Base-by-base conservation (phyloP, 2,888 invertebrate species). In the Calephelis perditalis region DNA sequence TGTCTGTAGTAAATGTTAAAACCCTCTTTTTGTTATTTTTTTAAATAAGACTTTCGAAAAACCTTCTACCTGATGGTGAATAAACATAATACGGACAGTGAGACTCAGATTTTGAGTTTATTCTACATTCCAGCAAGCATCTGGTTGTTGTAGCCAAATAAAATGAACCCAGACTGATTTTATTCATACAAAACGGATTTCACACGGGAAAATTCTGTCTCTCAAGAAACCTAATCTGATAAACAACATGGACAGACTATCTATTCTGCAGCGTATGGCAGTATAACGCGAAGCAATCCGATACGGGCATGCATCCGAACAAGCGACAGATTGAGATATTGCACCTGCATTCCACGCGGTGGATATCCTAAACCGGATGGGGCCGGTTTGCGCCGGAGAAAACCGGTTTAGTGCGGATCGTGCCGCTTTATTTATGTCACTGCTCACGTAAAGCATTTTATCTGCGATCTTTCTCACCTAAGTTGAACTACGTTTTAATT, bases 291-390 rank as follows among this genome's bases (percentile, higher is more conserved):
- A 63, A 59, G 61, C 62, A 65, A 65, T 68, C 60, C 62, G 62
- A 67, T 67, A 62, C 62, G 63, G 66, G 62, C 64, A 64, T 68
- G 64, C 65, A 66, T 67, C 65, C 64, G 62, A 62, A 61, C 62
- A 61, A 57, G 65, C 67, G 70, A 71, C 71, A 70, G 63, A 67
- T 70, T 70, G 71, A 67, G 68, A 68, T 67, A 70, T 67, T 68
- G 68, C 71, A 68, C 68, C 71, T 69, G 68, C 68, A 70, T 64
- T 62, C 63, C 65, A 60, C 63, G 54, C 62, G 62, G 63, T 65
- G 60, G 62, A 63, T 66, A 67, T 63, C 62, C 62, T 61, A 65
- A 65, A 66, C 68, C 67, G 66, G 67, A 68, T 67, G 62, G 62
- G 58, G 52, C 65, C 67, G 63, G 69, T 65, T 64, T 63, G 61